Conservation (phyloP, 2,888 invertebrate species). For the Epistrophe eligans region DNA sequence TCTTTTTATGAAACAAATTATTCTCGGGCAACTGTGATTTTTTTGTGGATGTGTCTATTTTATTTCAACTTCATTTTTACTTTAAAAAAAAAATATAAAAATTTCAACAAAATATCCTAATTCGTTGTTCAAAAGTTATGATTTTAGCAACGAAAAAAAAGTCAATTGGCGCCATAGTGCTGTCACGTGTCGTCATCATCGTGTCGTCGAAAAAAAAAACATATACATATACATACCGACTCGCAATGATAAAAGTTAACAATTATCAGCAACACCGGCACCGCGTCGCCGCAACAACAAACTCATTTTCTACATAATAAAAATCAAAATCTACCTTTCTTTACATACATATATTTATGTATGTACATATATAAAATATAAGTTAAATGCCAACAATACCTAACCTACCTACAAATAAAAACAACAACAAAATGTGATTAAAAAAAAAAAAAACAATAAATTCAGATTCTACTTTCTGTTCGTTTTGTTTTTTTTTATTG, state of each 20-base stretch:
- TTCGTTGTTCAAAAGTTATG: not conserved
- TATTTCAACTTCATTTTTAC: too few relatives aligned
- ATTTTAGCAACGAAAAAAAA: not conserved
- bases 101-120: not conserved
- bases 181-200: not conserved
- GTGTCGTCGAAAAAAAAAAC: not conserved
- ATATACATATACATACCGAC: not conserved
- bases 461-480: slow-evolving; percentile 33
- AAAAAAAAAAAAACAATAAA: slow-evolving; percentile 53
- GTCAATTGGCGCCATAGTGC: not conserved
- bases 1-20: too few relatives aligned
- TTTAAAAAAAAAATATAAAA: not conserved
- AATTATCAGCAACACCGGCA: too few relatives aligned
- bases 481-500: slow-evolving; percentile 20
- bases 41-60: too few relatives aligned
- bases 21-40: too few relatives aligned
- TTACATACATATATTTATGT: too few relatives aligned
- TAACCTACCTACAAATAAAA: not conserved
- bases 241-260: not conserved
- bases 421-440: slow-evolving; percentile 31
- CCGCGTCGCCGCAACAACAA: not conserved
- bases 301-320: not conserved
- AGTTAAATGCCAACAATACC: not conserved
- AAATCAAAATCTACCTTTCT: not conserved
- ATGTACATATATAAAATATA: not conserved